Evolutionary conservation across 2,797 vertebrate species (phyloP), one percentile per base, ranked within the genome.

Genomic region (Tauraco hartlaubi): DNA sequence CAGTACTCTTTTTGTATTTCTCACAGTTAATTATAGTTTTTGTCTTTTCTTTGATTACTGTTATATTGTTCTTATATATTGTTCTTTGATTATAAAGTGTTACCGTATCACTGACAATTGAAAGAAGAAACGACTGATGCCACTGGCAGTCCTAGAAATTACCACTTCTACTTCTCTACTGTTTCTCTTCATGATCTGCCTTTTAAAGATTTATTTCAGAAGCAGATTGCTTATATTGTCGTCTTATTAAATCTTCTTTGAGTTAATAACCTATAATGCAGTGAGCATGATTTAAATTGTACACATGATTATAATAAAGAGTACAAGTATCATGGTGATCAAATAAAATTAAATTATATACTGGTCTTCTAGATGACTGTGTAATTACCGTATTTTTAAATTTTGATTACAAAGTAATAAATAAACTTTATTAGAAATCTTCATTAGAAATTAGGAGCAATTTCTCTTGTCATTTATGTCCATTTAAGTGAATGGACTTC

Each of bases 181-280:
- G 21, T 82, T 91, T 82, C 33, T 77, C 29, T 93, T 89, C n/a
- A 33, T 46, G 52, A 33, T 63, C 63, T 81, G 31, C 26, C 72
- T 86, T 73, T 83, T 74, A 62, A 93, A 85, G 73, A 61, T 82
- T 93, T 91, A 49, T 84, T 95, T 96, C 62, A 69, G 77, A 48
- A 64, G 58, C 43, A 74, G 37, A 48, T 55, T 66, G 67, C 68
- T 82, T 95, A 43, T 85, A 68, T 86, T 89, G 83, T 90, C 49
- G 81, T 91, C n/a, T 93, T 89, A 91, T 92, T 94, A 92, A 92
- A 93, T 95, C 69, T 81, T 94, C 72, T 87, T 86, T 94, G 48
- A 88, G 58, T 94, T 92, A 92, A 96, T 97, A 92, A 77, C 37
- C 43, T 86, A 22, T 91, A 96, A 94, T 96, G 51, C 28, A 74